These are phyloP conservation scores for Caenorhabditis drosophilae DNA, from an alignment of 2,888 invertebrate genomes.

Conservation along the genomic window DNA sequence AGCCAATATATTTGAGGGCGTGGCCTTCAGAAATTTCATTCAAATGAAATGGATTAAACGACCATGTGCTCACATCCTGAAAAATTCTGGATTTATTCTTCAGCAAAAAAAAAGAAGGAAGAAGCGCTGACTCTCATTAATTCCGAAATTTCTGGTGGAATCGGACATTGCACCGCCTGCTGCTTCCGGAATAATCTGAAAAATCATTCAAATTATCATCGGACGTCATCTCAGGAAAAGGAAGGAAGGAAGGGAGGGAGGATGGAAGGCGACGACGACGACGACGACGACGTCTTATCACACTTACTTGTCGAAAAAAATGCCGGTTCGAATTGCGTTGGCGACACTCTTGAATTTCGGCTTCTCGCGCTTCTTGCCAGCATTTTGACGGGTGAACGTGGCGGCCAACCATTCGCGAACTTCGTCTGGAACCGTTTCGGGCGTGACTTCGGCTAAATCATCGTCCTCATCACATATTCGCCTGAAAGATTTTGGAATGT, in stretches of 20 bases:
- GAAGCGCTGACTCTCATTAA: constrained; percentile 52
- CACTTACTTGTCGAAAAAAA: constrained; percentile 81
- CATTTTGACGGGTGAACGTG: constrained; percentile 85
- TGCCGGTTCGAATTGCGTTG: constrained; percentile 92
- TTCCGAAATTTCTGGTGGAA: constrained; percentile 60
- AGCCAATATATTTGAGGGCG: constrained; percentile 88
- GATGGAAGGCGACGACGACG: no score
- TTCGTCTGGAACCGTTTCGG: constrained; percentile 92
- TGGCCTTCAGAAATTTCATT: constrained; percentile 84
- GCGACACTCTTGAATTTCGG: constrained; percentile 87
- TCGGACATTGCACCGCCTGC: constrained; percentile 65
- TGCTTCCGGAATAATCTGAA: constrained; percentile 65
- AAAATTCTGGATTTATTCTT: neutral
- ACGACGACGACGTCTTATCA: no score
- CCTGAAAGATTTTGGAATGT: constrained; percentile 42
- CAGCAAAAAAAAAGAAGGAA: constrained; percentile 2
- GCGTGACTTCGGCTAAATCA: constrained; percentile 92
- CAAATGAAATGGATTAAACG: constrained; percentile 89
- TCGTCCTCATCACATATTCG: constrained; percentile 79
- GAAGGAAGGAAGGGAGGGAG: no score
- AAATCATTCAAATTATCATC: constrained; percentile 5
- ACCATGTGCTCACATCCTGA: constrained; percentile 89
- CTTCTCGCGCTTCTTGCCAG: constrained; percentile 77
- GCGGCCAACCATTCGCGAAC: constrained; percentile 90
- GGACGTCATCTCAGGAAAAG: constrained; percentile 10